phyloP scores from a whole-genome alignment of 2,113 vertebrate genomes.

The Embiotoca jacksoni region DNA sequence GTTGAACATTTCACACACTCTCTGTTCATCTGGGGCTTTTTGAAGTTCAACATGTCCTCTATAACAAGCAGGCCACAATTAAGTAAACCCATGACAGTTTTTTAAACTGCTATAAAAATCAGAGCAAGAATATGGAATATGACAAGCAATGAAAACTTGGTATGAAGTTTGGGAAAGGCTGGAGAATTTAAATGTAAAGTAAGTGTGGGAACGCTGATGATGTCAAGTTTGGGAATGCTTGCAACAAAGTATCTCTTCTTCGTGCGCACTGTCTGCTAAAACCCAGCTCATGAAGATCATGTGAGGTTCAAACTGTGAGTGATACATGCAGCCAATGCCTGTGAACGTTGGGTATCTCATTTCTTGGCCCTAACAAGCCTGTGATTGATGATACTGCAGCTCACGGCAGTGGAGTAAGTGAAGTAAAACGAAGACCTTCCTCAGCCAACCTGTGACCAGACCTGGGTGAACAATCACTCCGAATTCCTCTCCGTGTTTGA shows the following conservation, averaged over 20 bases:
- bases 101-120: not conserved
- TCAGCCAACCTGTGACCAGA: conserved; percentile 31
- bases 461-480: not conserved
- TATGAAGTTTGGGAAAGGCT: conserved; percentile 2
- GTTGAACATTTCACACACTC: too few species aligned
- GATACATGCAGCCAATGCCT: conserved; percentile 1
- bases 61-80: not conserved
- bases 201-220: conserved; percentile 25
- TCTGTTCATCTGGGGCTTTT: not conserved
- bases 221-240: conserved; percentile 15
- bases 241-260: not conserved
- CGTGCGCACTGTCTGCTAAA: not conserved
- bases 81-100: not conserved
- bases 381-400: conserved; percentile 57
- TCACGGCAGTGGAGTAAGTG: too few species aligned
- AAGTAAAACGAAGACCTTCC: conserved; percentile 13
- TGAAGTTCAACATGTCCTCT: not conserved
- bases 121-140: conserved; percentile 1
- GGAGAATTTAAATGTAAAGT: conserved; percentile 22
- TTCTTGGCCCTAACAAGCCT: conserved; percentile 48
- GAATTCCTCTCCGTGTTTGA: not conserved
- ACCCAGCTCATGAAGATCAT: not conserved
- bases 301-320: conserved; percentile 22
- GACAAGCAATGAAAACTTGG: conserved; percentile 35
- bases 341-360: conserved; percentile 34